Evolutionary conservation across 2,797 vertebrate species (phyloP).

Genomic region (Syngnathus acus): DNA sequence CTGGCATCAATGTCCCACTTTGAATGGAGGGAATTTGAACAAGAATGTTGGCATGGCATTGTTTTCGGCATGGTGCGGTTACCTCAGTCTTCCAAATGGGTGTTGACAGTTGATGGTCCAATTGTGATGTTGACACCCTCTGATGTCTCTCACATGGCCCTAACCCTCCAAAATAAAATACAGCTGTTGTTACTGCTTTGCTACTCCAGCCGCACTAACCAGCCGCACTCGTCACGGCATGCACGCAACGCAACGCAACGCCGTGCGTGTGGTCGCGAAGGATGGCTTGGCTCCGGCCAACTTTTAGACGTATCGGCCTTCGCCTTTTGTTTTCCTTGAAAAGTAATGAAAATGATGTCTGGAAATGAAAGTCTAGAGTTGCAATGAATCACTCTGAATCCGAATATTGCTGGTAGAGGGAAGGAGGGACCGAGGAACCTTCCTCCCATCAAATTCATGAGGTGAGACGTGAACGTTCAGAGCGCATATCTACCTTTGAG

Average conservation of each 20-base stretch:
- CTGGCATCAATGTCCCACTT: constrained; percentile 10
- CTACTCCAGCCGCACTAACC: not conserved
- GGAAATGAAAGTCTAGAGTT: constrained; percentile 5
- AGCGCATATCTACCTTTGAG: not conserved
- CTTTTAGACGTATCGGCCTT: not conserved
- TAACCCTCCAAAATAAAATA: constrained; percentile 12
- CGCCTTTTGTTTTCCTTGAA: not conserved
- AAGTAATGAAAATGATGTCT: constrained; percentile 6
- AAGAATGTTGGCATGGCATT: constrained; percentile 11
- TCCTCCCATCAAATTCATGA: constrained; percentile 23
- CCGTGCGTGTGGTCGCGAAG: not conserved
- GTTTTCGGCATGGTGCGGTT: constrained; percentile 13
- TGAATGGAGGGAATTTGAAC: constrained; percentile 11
- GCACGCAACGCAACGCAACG: not conserved
- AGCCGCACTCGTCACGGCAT: not conserved
- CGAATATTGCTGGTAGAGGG: not conserved
- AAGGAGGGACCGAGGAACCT: not conserved
- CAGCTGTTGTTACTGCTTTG: constrained; percentile 6
- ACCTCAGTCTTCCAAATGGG: constrained; percentile 11
- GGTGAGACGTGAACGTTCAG: constrained; percentile 11
- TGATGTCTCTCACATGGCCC: not conserved
- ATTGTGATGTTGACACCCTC: constrained; percentile 11
- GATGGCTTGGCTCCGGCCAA: not conserved
- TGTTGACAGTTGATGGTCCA: constrained; percentile 18
- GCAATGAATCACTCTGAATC: constrained; percentile 10